Percentiles rank a stretch among this genome's conserved stretches.
Evolutionary conservation across 1,140 invertebrate genomes (phyloP).

Genomic region (Drosophila guanche): DNA sequence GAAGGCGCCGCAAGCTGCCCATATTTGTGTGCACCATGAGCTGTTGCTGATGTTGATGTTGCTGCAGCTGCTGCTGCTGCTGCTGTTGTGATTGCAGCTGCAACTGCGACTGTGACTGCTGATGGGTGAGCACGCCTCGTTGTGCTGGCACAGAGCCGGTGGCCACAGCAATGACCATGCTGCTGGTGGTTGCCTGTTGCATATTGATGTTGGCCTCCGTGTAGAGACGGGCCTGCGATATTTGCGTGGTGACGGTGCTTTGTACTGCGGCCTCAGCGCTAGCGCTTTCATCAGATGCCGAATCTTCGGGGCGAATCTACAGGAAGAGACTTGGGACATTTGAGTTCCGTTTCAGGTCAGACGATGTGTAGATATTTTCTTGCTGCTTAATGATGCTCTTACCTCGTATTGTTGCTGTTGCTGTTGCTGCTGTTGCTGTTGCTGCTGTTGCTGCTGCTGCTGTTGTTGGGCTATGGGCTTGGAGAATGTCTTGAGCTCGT

Average conservation of each 20-base stretch:
- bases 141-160: slow-evolving; percentile 22
- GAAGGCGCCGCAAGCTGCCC: slow-evolving; percentile 87
- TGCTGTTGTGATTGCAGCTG: background rate
- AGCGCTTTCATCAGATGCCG: slow-evolving; percentile 83
- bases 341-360: slow-evolving; percentile 14
- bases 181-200: slow-evolving; percentile 58
- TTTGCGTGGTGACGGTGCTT: slow-evolving; percentile 83
- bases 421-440: slow-evolving; percentile 54
- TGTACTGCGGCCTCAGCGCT: slow-evolving; percentile 82
- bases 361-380: no score
- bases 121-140: slow-evolving; percentile 29
- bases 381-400: slow-evolving; percentile 11
- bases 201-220: slow-evolving; percentile 67
- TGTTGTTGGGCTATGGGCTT: slow-evolving; percentile 85
- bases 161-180: slow-evolving; percentile 64
- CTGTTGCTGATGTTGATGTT: slow-evolving; percentile 52
- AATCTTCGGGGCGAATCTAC: slow-evolving; percentile 80
- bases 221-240: slow-evolving; percentile 81
- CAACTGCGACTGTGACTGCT: slow-evolving; percentile 23
- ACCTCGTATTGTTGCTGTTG: slow-evolving; percentile 70
- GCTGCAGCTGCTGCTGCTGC: background rate
- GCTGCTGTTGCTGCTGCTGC: slow-evolving; percentile 61
- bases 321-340: slow-evolving; percentile 21
- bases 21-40: slow-evolving; percentile 84
- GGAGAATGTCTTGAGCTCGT: slow-evolving; percentile 94